Evolutionary conservation across 1,140 invertebrate genomes (phyloP), one percentile per base, ranked within the genome.

Genomic region (Halictus rubicundus): DNA sequence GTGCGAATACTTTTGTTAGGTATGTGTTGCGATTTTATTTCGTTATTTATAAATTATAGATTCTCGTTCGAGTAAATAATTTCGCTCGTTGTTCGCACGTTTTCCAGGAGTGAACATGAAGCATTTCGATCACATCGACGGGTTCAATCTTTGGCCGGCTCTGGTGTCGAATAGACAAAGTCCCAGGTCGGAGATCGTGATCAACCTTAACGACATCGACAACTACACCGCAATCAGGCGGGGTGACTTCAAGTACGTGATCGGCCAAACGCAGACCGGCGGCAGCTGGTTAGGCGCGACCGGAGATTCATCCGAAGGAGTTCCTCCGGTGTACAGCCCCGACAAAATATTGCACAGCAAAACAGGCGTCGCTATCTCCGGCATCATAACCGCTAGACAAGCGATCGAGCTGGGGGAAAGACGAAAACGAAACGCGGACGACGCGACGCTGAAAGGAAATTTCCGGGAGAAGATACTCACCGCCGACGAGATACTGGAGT

Each of bases 201-300:
- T 97, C 85, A 96, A 96, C 85, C 96, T 97, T 80, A 97, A 98
- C 84, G 95, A 95, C 23, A 90, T 95, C 8, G 92, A 90, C 66
- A 92, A 94, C 52, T 95, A 96, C 78, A 93, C 92, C 8, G 95
- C 95, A 0, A 91, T 97, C 16, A 92, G 96, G 77, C 85, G 93
- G 69, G 95, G 95, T 8, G 94, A 96, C 70, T 97, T 95, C 93
- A 98, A 98, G 90, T 95, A 97, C 77, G 86, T 97, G 0, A 94
- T 94, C 68, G 96, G 97, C 79, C 94, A 92, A 3, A 92, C 90
- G 0, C 80, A 88, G 19, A 83, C 92, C 10, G 94, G 94, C 0
- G 94, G 95, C 82, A 84, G 86, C 6, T 95, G 96, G 94, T 94
- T 94, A 86, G 95, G 95, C n/a, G 94, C 95, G 27, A 88, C 91